Percentiles rank a stretch among this genome's conserved stretches.
These are phyloP conservation scores for Pantherophis alleghaniensis DNA, from an alignment of 2,797 vertebrate species.

Conservation along the genomic window DNA sequence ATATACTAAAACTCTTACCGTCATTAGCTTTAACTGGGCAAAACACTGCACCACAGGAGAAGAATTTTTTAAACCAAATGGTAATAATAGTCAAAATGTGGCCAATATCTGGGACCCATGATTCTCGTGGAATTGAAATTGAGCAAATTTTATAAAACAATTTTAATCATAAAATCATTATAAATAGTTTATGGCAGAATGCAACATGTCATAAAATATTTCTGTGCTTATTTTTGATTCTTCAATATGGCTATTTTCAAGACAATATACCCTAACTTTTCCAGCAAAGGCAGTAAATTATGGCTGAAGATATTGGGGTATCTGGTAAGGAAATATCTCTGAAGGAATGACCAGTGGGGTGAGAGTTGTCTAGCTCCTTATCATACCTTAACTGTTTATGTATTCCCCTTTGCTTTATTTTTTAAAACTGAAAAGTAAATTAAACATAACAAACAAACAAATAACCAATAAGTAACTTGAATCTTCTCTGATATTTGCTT, in stretches of 20 bases:
- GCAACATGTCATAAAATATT: neutral
- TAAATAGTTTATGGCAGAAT: neutral
- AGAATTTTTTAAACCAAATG: neutral
- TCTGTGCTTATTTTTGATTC: neutral
- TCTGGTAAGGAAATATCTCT: neutral
- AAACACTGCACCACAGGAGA: neutral
- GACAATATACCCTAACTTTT: neutral
- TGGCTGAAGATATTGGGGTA: neutral
- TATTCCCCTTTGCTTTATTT: neutral
- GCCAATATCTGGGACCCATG: neutral
- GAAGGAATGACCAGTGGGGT: neutral
- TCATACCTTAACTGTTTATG: neutral
- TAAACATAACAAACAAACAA: neutral
- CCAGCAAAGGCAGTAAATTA: neutral
- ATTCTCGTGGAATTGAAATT: neutral
- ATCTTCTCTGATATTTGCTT: conserved; percentile 22
- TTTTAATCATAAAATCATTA: neutral
- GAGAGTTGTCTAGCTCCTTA: neutral
- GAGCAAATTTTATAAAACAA: neutral
- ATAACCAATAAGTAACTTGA: neutral
- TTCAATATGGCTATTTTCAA: neutral
- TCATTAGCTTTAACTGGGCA: neutral
- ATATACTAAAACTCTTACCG: neutral
- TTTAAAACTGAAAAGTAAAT: neutral
- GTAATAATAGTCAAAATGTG: neutral